Conservation (phyloP, 2,888 invertebrate genomes). For the Coelogynopora nodosa region DNA sequence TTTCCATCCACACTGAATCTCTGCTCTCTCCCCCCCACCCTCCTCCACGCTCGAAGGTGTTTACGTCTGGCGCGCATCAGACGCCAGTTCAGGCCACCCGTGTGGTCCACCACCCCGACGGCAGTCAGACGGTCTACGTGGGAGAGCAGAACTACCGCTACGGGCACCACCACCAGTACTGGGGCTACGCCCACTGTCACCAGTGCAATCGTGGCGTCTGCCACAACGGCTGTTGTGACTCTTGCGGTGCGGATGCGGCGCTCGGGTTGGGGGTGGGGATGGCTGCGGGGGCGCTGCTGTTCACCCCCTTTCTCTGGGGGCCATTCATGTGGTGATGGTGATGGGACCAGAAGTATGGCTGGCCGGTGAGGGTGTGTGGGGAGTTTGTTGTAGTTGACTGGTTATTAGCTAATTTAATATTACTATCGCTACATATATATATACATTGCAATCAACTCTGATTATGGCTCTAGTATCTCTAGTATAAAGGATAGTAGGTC, state of each 20-base stretch:
- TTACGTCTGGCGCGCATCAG: not conserved
- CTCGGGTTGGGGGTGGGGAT: constrained; percentile 2
- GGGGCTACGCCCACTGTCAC: constrained; percentile 31
- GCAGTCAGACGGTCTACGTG: constrained; percentile 34
- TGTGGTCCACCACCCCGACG: constrained; percentile 34
- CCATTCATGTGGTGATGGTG: constrained; percentile 34
- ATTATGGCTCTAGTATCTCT: no score
- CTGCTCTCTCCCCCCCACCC: no score
- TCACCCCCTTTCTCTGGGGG: constrained; percentile 32
- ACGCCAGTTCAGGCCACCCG: not conserved
- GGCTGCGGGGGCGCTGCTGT: constrained; percentile 34
- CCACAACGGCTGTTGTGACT: not conserved
- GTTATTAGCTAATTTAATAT: no score
- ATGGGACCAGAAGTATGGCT: no score
- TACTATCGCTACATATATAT: no score
- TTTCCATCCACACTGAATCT: no score
- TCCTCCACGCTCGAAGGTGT: no score
- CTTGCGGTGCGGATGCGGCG: not conserved
- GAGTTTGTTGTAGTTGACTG: no score
- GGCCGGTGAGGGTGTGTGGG: no score
- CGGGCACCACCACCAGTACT: not conserved
- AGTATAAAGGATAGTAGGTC: no score
- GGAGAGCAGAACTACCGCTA: not conserved
- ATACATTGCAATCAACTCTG: no score
- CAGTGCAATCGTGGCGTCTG: not conserved